A percentile compares a stretch with the other conserved stretches of the same genome.
Evolutionary conservation across 2,888 invertebrate genomes (phyloP).

Genomic region (Agriopis marginaria): DNA sequence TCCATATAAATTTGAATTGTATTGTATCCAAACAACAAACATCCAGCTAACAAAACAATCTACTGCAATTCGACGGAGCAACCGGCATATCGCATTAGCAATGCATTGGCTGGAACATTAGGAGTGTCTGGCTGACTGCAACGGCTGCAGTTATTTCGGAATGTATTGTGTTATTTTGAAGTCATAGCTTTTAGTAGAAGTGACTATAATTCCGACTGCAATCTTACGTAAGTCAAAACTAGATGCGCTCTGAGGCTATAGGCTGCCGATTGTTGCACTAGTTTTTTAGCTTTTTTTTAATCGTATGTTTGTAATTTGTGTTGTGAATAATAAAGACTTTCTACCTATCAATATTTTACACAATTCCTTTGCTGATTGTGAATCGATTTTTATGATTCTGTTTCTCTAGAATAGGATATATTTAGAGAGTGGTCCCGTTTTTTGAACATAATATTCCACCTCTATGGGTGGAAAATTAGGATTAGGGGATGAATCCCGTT

Average conservation of each 20-base stretch:
- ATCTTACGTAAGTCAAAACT: too few relatives aligned
- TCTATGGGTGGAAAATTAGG: too few relatives aligned
- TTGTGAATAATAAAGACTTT: too few relatives aligned
- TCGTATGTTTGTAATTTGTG: too few relatives aligned
- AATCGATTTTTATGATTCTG: neutral
- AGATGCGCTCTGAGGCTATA: too few relatives aligned
- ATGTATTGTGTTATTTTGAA: neutral
- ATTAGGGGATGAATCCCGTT: too few relatives aligned
- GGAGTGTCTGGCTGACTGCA: conserved; percentile 1
- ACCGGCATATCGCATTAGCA: neutral
- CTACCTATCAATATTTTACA: neutral
- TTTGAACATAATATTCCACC: too few relatives aligned
- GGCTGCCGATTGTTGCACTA: too few relatives aligned
- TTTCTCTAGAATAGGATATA: neutral
- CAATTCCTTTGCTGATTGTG: neutral
- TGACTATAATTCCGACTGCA: too few relatives aligned
- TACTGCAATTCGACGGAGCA: neutral
- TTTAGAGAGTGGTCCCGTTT: too few relatives aligned
- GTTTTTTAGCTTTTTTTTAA: too few relatives aligned
- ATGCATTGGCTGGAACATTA: conserved; percentile 6
- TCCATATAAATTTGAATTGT: neutral
- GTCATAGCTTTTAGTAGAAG: neutral
- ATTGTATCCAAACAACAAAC: neutral
- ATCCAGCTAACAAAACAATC: neutral
- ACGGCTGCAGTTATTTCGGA: neutral